Percentiles rank a stretch among this genome's conserved stretches.
phyloP scores from a whole-genome alignment of 1,140 invertebrate genomes.

The Euura lappo region DNA sequence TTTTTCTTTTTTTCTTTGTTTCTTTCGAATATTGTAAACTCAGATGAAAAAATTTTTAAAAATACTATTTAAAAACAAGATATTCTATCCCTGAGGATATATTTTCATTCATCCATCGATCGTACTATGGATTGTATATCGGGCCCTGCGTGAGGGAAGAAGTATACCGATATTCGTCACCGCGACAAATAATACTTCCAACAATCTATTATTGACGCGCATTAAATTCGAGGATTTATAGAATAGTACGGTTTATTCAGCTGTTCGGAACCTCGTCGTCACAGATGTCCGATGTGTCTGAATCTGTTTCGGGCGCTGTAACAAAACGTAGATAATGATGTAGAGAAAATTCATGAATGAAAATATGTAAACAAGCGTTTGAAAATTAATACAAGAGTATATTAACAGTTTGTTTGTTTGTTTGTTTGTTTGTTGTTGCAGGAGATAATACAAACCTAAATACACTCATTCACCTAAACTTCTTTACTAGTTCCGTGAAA shows the following conservation, averaged over 20 bases:
- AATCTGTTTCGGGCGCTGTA: neutral
- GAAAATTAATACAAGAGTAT: too few relatives aligned
- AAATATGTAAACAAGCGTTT: too few relatives aligned
- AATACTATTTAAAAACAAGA: neutral
- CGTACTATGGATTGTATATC: neutral
- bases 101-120: neutral
- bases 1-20: neutral
- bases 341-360: too few relatives aligned
- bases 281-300: neutral
- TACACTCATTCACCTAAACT: too few relatives aligned
- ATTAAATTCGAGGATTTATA: neutral
- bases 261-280: neutral
- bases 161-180: neutral
- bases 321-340: neutral
- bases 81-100: neutral
- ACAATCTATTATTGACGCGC: too few relatives aligned
- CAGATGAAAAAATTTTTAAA: neutral
- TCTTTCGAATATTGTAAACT: neutral
- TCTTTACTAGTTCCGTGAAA: too few relatives aligned
- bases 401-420: too few relatives aligned
- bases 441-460: too few relatives aligned
- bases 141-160: neutral
- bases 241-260: neutral
- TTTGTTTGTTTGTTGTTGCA: too few relatives aligned
- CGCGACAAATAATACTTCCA: too few relatives aligned